Conservation (phyloP, 2,113 vertebrate species). For the Parus major region DNA sequence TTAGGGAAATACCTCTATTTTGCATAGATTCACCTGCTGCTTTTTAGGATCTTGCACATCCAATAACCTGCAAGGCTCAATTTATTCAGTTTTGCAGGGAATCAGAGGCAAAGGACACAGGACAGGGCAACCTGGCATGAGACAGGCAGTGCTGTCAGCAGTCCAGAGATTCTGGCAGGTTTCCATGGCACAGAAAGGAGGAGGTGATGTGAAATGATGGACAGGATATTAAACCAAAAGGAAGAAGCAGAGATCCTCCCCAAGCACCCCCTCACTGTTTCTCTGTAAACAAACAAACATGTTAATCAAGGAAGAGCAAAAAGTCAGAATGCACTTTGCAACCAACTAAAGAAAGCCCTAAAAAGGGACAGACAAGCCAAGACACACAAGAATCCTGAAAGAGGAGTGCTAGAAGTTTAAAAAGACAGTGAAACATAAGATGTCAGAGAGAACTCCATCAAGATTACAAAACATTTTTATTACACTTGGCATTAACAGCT, state of each 20-base stretch:
- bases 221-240: neutral
- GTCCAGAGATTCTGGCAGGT: neutral
- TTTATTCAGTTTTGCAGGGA: neutral
- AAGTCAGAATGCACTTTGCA: neutral
- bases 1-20: neutral
- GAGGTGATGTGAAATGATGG: neutral
- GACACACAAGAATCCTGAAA: neutral
- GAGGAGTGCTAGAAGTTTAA: neutral
- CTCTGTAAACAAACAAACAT: neutral
- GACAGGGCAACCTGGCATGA: neutral
- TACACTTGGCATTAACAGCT: neutral
- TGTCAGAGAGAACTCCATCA: neutral
- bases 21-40: neutral
- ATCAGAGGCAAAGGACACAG: neutral
- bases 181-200: neutral
- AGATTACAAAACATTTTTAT: conserved; percentile 12
- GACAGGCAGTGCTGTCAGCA: neutral
- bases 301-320: neutral
- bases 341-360: neutral
- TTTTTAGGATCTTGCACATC: neutral
- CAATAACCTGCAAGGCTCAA: neutral
- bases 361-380: neutral
- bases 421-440: neutral
- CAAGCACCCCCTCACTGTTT: neutral
- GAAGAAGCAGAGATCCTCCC: neutral